Evolutionary conservation across 2,797 vertebrate genomes (phyloP), one percentile per base, ranked within the genome.

Genomic region (Scolopax bukidnonensis): DNA sequence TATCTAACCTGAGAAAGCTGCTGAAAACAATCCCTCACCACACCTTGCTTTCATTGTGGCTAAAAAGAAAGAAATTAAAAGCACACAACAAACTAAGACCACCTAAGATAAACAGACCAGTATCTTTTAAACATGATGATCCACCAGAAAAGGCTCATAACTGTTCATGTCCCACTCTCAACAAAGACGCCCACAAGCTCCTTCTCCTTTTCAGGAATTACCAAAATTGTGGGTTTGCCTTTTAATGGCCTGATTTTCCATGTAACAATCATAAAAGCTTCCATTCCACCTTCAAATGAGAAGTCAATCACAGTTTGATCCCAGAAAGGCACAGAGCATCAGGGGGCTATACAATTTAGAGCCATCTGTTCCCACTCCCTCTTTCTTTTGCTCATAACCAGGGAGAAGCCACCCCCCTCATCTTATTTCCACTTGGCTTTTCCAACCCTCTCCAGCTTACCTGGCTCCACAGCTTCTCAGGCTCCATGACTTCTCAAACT

Each of bases 291-390:
- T 87, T 69, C 47, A 91, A 53, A 69, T 21, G 33, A 79, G 12
- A 92, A 81, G 47, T 28, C 50, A 43, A 11, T 47, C 45, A 80
- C 63, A 85, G 60, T 86, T 81, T 81, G 76, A 88, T 30, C 84
- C 69, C 57, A 61, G 25, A 87, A 61, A 67, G 36, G 38, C 88
- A 92, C 11, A 47, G 20, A 84, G 20, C 60, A 75, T 54, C 24
- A 74, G 40, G 36, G 47, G 47, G 40, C 41, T 78, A 43, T 13
- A 93, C 45, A 89, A 74, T 78, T 81, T 59, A 61, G 27, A 84
- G 87, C 95, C 96, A 94, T 94, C 89, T 96, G 92, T 75, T 93
- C 92, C 63, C 43, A 54, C 15, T 73, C 74, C 16, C 40, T 70
- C 30, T 51, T 57, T 48, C 57, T 82, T 82, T 89, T 79, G 43